Base-by-base conservation (phyloP, 1,140 invertebrate species). In the Eurosta solidaginis region DNA sequence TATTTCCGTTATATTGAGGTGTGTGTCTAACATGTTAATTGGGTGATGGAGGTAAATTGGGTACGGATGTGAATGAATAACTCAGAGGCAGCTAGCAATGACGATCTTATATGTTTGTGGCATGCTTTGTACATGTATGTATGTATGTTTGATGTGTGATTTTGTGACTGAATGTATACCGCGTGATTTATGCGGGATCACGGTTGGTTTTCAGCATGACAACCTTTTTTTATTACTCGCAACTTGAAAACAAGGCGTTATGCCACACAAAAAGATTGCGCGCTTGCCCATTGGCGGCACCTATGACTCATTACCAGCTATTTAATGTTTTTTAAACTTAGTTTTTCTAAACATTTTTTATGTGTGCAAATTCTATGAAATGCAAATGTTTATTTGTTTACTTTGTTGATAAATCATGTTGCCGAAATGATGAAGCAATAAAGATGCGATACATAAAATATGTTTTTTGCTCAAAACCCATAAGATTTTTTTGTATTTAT, bases 41-140 rank as follows among this genome's bases (percentile, higher is more conserved):
- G 59, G 33, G 59, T 68, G 59, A 36, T 68, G 59, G 59, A n/a
- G 59, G 59, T 68, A 68, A 68, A 68, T 68, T 68, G 40, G 59
- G n/a, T 40, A 40, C 33, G 27, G 59, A 68, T 40, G 33, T 40
- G 59, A 3, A 33, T 40, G n/a, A n/a, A n/a, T n/a, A n/a, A n/a
- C n/a, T n/a, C n/a, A n/a, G n/a, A n/a, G n/a, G n/a, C n/a, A n/a
- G n/a, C n/a, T n/a, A n/a, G n/a, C n/a, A 68, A 68, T 68, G 33
- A 9, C 33, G 59, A 68, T n/a, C n/a, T 20, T 10, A 20, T 3
- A 29, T 40, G 40, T 68, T 68, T 68, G 33, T 29, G 59, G 10
- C 40, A 7, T 36, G 52, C 3, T 59, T 14, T 59, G 12, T 17
- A 17, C 36, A 14, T 40, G 33, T 68, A n/a, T 68, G 9, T 2